Evolutionary conservation across 2,113 vertebrate genomes (phyloP).

Genomic region (Apeltes quadracus): DNA sequence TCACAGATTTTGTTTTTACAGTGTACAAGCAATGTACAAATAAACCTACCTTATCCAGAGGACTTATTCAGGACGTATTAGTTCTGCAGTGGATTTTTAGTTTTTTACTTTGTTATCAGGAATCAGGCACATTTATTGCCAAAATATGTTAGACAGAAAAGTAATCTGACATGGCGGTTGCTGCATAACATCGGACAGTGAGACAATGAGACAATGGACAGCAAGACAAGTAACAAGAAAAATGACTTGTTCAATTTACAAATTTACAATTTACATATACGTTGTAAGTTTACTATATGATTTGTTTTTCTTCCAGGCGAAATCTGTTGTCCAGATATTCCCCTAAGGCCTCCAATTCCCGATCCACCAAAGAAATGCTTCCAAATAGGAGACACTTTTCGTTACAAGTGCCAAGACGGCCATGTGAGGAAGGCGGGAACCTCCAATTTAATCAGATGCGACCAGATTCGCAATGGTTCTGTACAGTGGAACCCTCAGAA

Average conservation of each 20-base stretch:
- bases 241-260: no score
- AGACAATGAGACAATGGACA: no score
- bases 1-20: no score
- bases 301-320: conserved; percentile 19
- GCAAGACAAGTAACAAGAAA: no score
- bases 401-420: conserved; percentile 58
- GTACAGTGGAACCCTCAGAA: not conserved
- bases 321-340: conserved; percentile 15
- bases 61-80: not conserved
- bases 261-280: not conserved
- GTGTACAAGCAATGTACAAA: not conserved
- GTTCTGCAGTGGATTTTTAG: not conserved
- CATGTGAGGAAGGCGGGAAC: conserved; percentile 71
- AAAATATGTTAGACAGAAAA: no score
- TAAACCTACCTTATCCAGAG: not conserved
- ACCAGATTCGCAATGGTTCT: accelerated
- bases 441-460: conserved; percentile 66
- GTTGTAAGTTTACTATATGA: not conserved
- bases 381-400: accelerated
- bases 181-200: no score
- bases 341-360: accelerated
- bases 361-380: accelerated
- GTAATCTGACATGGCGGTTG: no score
- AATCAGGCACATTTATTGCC: not conserved
- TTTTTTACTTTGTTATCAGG: not conserved